Evolutionary conservation across 2,888 invertebrate genomes (phyloP).

Genomic region (Anorthoa munda): DNA sequence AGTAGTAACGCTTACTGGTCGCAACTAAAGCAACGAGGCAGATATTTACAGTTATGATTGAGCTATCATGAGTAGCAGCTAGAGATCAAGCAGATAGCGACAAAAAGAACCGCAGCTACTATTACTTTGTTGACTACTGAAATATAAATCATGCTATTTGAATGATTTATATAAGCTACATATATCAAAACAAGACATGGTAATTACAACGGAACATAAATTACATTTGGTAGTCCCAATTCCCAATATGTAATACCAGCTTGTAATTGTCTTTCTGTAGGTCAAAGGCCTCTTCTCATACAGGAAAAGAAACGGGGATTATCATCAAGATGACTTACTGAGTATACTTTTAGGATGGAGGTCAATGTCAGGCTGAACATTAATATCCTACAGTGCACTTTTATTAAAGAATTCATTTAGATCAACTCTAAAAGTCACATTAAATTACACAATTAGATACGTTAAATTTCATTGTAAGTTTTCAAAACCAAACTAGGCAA

Average conservation of each 20-base stretch:
- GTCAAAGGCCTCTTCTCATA: constrained; percentile 12
- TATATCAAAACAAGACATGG: constrained; percentile 28
- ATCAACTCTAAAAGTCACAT: no score
- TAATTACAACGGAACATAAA: constrained; percentile 46
- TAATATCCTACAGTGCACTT: no score
- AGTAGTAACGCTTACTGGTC: neutral
- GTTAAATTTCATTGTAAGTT: no score
- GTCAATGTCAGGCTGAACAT: no score
- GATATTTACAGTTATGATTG: neutral
- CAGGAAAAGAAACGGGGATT: neutral
- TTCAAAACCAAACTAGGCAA: no score
- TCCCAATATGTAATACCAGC: constrained; percentile 14
- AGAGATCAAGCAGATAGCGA: neutral
- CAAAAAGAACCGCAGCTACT: neutral
- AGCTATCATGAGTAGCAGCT: neutral
- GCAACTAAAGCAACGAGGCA: neutral
- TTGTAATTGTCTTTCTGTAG: constrained; percentile 7
- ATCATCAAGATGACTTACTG: neutral
- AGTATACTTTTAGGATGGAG: neutral
- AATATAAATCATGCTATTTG: constrained; percentile 3
- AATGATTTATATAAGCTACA: constrained; percentile 43
- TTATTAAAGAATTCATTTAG: no score
- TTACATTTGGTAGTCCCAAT: constrained; percentile 25
- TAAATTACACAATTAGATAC: no score
- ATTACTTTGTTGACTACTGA: constrained; percentile 5